Evolutionary conservation across 2,888 invertebrate genomes (phyloP).

Genomic region (Autographa gamma): DNA sequence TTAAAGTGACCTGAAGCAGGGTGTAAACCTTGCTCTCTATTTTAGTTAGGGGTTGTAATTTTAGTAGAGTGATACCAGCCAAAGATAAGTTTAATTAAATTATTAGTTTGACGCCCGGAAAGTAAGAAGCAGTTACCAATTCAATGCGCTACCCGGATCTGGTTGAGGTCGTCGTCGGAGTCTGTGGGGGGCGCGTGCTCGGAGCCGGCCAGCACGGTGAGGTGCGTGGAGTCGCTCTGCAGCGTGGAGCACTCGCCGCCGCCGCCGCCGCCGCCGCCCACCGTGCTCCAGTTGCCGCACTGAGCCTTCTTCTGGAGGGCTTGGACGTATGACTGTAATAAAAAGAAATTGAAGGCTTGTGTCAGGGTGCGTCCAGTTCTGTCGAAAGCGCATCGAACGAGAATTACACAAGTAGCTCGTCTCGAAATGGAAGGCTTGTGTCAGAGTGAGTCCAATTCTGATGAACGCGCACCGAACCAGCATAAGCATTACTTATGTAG

Average conservation of each 20-base stretch:
- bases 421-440: no score
- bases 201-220: constrained; percentile 93
- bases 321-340: constrained; percentile 95
- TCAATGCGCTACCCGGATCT: constrained; percentile 75
- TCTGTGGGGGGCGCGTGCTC: constrained; percentile 89
- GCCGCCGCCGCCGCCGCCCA: constrained; percentile 70
- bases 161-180: constrained; percentile 89
- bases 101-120: neutral
- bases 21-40: no score
- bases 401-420: no score
- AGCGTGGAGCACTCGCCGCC: constrained; percentile 92
- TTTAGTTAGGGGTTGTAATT: no score
- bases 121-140: constrained; percentile 16
- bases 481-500: no score
- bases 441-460: no score
- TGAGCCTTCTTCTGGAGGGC: constrained; percentile 93
- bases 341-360: no score
- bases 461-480: no score
- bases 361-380: no score
- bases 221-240: constrained; percentile 93
- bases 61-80: no score
- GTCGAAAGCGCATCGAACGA: no score
- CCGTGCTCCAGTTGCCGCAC: constrained; percentile 87
- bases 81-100: neutral
- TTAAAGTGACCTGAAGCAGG: no score